These are phyloP conservation scores for Eupleurogrammus muticus DNA, from an alignment of 2,797 vertebrate genomes.

Conservation along the genomic window DNA sequence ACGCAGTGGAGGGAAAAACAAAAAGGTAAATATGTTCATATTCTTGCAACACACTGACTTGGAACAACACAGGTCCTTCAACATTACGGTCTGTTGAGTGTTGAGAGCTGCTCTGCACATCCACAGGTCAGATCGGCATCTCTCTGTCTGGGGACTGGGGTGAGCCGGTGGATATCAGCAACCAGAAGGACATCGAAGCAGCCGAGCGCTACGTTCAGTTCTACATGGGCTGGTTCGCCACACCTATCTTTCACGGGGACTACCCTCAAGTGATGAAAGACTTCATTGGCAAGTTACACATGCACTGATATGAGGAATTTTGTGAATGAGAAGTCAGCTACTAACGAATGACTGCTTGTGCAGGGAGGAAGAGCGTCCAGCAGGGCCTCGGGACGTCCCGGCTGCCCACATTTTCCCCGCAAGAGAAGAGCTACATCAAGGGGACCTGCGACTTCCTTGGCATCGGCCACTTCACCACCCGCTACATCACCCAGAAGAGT, in stretches of 20 bases:
- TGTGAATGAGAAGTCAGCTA: background rate
- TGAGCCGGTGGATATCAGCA: conserved; percentile 90
- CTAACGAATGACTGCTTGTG: background rate
- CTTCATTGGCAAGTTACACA: conserved; percentile 84
- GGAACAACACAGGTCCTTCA: background rate
- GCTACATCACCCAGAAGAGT: conserved; percentile 90
- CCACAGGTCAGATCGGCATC: conserved; percentile 91
- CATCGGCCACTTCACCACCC: conserved; percentile 92
- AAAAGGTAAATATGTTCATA: conserved; percentile 82
- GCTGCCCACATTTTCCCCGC: conserved; percentile 89
- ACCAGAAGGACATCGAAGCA: conserved; percentile 89
- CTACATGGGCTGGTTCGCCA: conserved; percentile 95
- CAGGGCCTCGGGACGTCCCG: conserved; percentile 89
- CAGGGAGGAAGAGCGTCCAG: conserved; percentile 91
- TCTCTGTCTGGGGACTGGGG: conserved; percentile 93
- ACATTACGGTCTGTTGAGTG: background rate
- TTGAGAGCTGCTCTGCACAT: conserved; percentile 30
- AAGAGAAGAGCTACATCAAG: conserved; percentile 94
- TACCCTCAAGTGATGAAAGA: conserved; percentile 97
- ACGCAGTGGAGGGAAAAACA: conserved; percentile 88
- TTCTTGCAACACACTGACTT: background rate
- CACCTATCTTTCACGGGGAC: conserved; percentile 94
- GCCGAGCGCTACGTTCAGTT: conserved; percentile 95
- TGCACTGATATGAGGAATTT: background rate
- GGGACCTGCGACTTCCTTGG: conserved; percentile 95